Conservation (phyloP, 1,140 invertebrate genomes). For the Drosophila takahashii region DNA sequence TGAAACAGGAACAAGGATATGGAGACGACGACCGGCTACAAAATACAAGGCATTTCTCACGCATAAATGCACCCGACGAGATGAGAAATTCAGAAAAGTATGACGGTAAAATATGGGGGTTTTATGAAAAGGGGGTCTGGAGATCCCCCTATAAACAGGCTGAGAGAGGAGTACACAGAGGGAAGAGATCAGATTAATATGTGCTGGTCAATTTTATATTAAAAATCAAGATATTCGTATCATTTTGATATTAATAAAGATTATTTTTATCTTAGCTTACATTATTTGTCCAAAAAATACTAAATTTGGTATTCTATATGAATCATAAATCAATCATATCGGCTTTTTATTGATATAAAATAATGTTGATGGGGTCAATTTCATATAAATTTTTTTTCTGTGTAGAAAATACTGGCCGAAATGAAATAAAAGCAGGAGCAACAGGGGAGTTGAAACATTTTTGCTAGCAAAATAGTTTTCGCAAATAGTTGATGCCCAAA, state of each 20-base stretch:
- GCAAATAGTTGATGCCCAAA: conserved; percentile 60
- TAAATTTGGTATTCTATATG: too few species aligned
- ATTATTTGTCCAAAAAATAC: too few species aligned
- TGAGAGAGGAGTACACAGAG: background rate
- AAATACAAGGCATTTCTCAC: conserved; percentile 79
- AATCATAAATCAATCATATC: too few species aligned
- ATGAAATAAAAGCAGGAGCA: conserved; percentile 3
- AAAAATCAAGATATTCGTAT: too few species aligned
- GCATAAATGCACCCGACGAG: conserved; percentile 72
- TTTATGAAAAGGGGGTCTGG: background rate
- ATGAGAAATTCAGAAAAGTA: conserved; percentile 52
- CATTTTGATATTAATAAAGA: too few species aligned
- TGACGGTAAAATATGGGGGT: background rate
- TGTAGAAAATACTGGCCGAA: background rate
- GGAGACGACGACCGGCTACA: conserved; percentile 51
- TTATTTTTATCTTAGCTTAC: too few species aligned
- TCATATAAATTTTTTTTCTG: too few species aligned
- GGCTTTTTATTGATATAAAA: too few species aligned
- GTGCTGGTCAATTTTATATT: too few species aligned
- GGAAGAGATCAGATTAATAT: too few species aligned
- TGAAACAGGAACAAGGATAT: conserved; percentile 25
- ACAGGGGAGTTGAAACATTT: conserved; percentile 43
- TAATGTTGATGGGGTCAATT: too few species aligned
- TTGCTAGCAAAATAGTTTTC: conserved; percentile 55
- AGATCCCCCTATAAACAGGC: background rate